Conservation (phyloP, 2,113 vertebrate species). For the Pterocles gutturalis region DNA sequence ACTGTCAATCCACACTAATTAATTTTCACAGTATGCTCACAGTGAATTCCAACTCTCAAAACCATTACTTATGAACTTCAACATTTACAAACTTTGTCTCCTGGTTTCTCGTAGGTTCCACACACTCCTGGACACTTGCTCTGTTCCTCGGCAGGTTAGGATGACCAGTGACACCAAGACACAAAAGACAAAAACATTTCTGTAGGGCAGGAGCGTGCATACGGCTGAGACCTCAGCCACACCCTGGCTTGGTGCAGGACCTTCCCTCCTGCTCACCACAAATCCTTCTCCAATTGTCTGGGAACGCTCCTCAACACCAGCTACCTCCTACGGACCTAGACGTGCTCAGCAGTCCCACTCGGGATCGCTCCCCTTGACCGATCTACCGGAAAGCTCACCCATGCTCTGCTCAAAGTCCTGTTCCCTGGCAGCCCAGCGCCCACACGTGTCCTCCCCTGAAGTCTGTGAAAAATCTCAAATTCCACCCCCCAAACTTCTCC, state of each 20-base stretch:
- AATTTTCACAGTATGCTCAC: slow-evolving; percentile 46
- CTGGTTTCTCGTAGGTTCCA: not conserved
- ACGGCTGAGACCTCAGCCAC: not conserved
- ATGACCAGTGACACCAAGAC: not conserved
- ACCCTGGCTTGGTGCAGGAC: not conserved
- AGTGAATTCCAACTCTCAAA: slow-evolving; percentile 42
- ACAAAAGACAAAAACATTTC: not conserved
- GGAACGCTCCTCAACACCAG: not conserved
- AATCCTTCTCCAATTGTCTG: not conserved
- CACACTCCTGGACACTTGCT: not conserved
- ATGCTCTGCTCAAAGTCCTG: not conserved
- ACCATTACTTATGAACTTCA: slow-evolving; percentile 26
- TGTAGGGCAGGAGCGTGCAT: accelerated
- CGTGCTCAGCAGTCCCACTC: not conserved
- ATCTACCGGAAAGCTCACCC: not conserved
- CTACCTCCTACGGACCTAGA: not conserved
- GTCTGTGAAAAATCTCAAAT: not conserved
- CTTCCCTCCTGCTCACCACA: not conserved
- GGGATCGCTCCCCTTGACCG: not conserved
- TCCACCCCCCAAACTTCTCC: not conserved
- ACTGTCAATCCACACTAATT: slow-evolving; percentile 28
- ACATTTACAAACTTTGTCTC: not conserved
- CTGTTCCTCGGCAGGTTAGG: not conserved
- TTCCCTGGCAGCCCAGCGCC: not conserved
- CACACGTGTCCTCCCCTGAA: not conserved